Base-by-base conservation (phyloP, 64 coral and sea anemone genomes). In the Stylophora pistillata region DNA sequence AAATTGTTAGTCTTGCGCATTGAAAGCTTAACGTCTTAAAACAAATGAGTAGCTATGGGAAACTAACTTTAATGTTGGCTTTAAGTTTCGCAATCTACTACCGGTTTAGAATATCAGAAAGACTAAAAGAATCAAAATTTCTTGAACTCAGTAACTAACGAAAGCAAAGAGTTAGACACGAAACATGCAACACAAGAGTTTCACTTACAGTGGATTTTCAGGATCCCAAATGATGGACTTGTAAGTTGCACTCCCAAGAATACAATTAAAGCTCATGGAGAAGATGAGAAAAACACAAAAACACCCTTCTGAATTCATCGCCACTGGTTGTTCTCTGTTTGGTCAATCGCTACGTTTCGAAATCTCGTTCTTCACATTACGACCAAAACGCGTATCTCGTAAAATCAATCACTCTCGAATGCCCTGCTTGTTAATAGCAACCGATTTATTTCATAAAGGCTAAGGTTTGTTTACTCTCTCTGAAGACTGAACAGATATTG, bases 201-300 rank as follows among this genome's bases (percentile, higher is more conserved):
- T 14, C 47, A 82, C 78, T 82, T 63, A 82, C 78, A 65, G 23
- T 34, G 78, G 78, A 82, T 82, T 82, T 20, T 64, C 17, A 64
- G 57, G 78, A 30, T 33, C 30, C 78, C 78, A 82, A 3, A 37
- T 64, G 10, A 63, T 82, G 29, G 78, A 82, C 30, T 31, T 21
- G 31, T 82, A 82, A 26, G 31, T 82, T 37, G 34, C 59, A 20
- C 78, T 65, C 9, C 56, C 59, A 64, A 11, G 9, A 61, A 82
- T 59, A 30, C 28, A 63, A 59, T 10, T 12, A 30, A 82, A 64
- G 58, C 64, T 64, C 6, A 62, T 32, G 78, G 64, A 20, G 78
- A 82, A 65, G 59, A 30, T 32, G 37, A 47, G 37, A 64, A 82
- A 15, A 37, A 82, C 17, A 82, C 64, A n/a, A 5, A 68, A 25